Evolutionary conservation across 2,113 vertebrate species (phyloP).

Genomic region (Vulpes vulpes): DNA sequence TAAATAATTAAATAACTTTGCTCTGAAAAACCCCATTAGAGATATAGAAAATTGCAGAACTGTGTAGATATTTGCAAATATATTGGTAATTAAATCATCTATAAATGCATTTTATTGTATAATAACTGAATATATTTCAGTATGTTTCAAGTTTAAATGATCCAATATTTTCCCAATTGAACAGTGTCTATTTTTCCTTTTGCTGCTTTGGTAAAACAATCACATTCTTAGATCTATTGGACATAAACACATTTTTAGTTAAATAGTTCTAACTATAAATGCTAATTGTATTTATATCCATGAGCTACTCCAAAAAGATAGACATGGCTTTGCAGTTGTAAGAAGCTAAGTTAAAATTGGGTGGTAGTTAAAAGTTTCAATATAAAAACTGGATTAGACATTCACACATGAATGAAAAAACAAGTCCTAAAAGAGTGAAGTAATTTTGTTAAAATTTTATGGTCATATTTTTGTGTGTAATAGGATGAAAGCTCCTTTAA

Average conservation of each 20-base stretch:
- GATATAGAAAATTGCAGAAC: neutral
- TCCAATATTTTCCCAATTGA: fast-evolving
- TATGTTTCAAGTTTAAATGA: neutral
- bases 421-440: neutral
- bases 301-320: slow-evolving; percentile 40
- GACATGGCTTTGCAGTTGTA: slow-evolving; percentile 54
- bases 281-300: slow-evolving; percentile 60
- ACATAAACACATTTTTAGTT: slow-evolving; percentile 60
- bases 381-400: neutral
- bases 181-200: neutral
- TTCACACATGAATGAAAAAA: neutral
- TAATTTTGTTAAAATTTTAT: slow-evolving; percentile 14
- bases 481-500: neutral
- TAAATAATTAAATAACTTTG: slow-evolving; percentile 53
- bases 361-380: neutral
- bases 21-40: slow-evolving; percentile 6
- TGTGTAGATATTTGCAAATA: neutral
- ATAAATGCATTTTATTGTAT: neutral
- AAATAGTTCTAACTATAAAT: slow-evolving; percentile 62
- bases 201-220: neutral
- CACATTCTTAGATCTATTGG: slow-evolving; percentile 21
- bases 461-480: neutral
- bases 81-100: neutral
- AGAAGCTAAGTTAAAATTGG: slow-evolving; percentile 47
- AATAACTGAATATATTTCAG: slow-evolving; percentile 27